phyloP scores from a whole-genome alignment of 2,797 vertebrate genomes.

The Epinephelus malabaricus region DNA sequence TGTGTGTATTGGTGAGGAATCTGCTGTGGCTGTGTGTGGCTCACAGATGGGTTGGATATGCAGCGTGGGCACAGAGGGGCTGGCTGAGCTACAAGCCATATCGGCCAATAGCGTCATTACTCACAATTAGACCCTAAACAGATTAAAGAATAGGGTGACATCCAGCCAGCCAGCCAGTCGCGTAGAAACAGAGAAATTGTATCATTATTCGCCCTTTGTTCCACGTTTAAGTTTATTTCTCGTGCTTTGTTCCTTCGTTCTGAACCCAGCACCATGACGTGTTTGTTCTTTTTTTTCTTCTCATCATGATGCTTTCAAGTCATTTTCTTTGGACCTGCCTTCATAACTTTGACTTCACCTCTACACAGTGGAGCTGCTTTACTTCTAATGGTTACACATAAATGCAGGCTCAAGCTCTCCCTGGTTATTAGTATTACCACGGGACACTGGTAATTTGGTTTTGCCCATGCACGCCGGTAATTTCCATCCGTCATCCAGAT shows the following conservation, averaged over 20 bases:
- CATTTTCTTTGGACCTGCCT: not conserved
- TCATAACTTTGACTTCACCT: constrained; percentile 38
- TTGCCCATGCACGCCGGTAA: constrained; percentile 44
- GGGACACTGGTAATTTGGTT: constrained; percentile 59
- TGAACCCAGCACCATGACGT: not conserved
- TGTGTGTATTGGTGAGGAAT: constrained; percentile 44
- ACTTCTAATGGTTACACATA: constrained; percentile 56
- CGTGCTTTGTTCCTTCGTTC: not conserved
- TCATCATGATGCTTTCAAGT: constrained; percentile 6
- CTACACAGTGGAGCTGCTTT: constrained; percentile 27
- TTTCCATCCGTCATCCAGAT: constrained; percentile 71
- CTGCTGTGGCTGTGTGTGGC: constrained; percentile 44
- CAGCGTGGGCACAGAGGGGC: constrained; percentile 74
- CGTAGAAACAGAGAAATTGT: constrained; percentile 40
- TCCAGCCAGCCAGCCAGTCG: constrained; percentile 50
- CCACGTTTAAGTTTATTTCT: constrained; percentile 21
- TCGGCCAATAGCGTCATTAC: constrained; percentile 79
- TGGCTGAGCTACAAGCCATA: constrained; percentile 72
- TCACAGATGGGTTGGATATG: constrained; percentile 85
- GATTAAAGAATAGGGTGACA: constrained; percentile 72
- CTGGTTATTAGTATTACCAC: constrained; percentile 43
- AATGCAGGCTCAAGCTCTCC: constrained; percentile 40
- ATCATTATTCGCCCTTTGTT: constrained; percentile 22
- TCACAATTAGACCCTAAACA: constrained; percentile 81
- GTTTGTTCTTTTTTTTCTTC: not conserved